Base-by-base conservation (phyloP, 2,113 vertebrate species). In the Scomber japonicus region DNA sequence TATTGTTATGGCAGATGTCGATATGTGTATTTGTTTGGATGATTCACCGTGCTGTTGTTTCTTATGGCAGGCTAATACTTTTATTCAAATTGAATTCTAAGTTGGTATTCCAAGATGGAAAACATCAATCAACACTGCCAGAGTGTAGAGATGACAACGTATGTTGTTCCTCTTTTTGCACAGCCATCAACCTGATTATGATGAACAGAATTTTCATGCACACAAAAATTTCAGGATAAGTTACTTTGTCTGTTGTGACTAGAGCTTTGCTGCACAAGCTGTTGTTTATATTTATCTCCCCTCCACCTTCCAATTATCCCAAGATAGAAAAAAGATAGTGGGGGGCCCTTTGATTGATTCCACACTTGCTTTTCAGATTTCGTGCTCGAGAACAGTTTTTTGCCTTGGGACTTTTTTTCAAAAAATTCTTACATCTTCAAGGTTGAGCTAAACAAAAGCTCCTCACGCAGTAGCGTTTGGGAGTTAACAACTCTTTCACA, bases 211-310 rank as follows among this genome's bases (percentile, higher is more conserved):
- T 70, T 40, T 19, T 19, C 19, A 65, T 72, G 17, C 53, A 30
- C 49, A 55, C 11, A 45, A 16, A 53, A 40, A 50, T 48, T 48
- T 72, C 65, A 50, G 24, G 35, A 31, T 54, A 24, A 73, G 30
- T 76, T 24, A 24, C 53, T 70, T 79, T 71, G 54, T 84, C 12
- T 71, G 68, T 45, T 68, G 57, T 70, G 51, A 62, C 40, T 46
- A 3, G 11, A 44, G 14, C 31, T 71, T 68, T 27, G 44, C 48
- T 30, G 53, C 49, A 27, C 66, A 73, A 64, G 48, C 55, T 64
- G 68, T 66, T 80, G 35, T 87, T 88, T 83, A 69, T 71, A 67
- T 85, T 72, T 79, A 71, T 83, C 71, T 84, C 84, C 45, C 55
- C 61, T 51, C 67, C 48, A 55, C 75, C 70, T 71, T 71, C 65